Evolutionary conservation across 2,113 vertebrate genomes (phyloP), one percentile per base, ranked within the genome.

Genomic region (Pelobates fuscus): DNA sequence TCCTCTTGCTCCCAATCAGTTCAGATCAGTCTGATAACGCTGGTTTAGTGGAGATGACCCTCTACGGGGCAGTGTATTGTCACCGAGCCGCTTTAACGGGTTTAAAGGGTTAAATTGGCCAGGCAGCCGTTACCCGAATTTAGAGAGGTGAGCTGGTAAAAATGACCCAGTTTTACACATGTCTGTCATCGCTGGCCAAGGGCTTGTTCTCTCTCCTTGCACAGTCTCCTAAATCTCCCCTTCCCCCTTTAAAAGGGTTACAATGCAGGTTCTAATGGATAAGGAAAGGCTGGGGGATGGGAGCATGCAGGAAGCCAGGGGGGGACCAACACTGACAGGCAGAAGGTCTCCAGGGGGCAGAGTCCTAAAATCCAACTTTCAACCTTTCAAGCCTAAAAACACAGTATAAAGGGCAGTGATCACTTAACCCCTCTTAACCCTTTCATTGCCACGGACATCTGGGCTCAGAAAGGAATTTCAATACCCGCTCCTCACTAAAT

Each of bases 1-100:
- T 88, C 84, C 86, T 69, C 85, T 82, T 37, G 32, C 32, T 37
- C 32, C 32, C 32, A 37, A 5, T 49, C 8, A 17, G 2, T 15
- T 15, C 12, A 17, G 4, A 17, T 49, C 15, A 17, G 44, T 49
- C 15, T 17, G 44, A 14, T 37, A 6, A 10, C 32, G 32, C 32
- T n/a, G n/a, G n/a, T n/a, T n/a, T n/a, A n/a, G n/a, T n/a, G n/a
- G n/a, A n/a, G n/a, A n/a, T n/a, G n/a, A n/a, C n/a, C n/a, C n/a
- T n/a, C n/a, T n/a, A n/a, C n/a, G n/a, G n/a, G n/a, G n/a, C n/a
- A n/a, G n/a, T n/a, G n/a, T n/a, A n/a, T n/a, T n/a, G n/a, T n/a
- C n/a, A n/a, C n/a, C n/a, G n/a, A n/a, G n/a, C n/a, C n/a, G n/a
- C n/a, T n/a, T n/a, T n/a, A n/a, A n/a, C n/a, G n/a, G n/a, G n/a